phyloP scores from a whole-genome alignment of 2,797 vertebrate species.

The Ctenochaetus hawaiiensis region DNA sequence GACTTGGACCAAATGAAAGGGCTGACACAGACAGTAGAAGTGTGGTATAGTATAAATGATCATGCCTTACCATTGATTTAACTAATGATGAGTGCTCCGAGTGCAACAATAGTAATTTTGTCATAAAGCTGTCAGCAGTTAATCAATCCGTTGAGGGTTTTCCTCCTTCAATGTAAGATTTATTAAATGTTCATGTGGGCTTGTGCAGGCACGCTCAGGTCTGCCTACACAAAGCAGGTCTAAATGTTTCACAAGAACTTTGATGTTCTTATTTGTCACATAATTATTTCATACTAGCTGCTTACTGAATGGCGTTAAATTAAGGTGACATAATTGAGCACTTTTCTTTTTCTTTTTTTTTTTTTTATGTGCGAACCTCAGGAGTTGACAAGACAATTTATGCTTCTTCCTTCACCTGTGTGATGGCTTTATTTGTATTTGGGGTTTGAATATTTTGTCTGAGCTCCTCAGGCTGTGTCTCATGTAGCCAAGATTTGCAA shows the following conservation, averaged over 20 bases:
- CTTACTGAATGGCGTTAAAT: constrained; percentile 51
- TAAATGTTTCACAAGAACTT: constrained; percentile 76
- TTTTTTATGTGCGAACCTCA: constrained; percentile 22
- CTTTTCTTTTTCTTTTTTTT: constrained; percentile 5
- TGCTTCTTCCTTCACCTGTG: constrained; percentile 56
- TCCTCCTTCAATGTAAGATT: constrained; percentile 89
- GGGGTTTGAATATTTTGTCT: constrained; percentile 75
- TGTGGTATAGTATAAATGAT: constrained; percentile 83
- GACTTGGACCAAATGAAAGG: constrained; percentile 80
- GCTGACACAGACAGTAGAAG: constrained; percentile 71
- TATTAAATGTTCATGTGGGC: constrained; percentile 88
- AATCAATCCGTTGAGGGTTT: constrained; percentile 90
- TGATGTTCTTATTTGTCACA: constrained; percentile 81
- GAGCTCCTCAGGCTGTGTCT: constrained; percentile 81
- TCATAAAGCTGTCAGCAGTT: constrained; percentile 92
- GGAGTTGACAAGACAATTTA: constrained; percentile 63
- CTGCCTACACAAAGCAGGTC: constrained; percentile 84
- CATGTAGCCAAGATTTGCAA: constrained; percentile 80
- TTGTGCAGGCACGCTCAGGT: constrained; percentile 86
- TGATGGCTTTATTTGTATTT: constrained; percentile 54
- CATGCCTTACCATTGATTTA: constrained; percentile 85
- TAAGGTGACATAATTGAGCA: constrained; percentile 67
- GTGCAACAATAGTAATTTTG: constrained; percentile 90
- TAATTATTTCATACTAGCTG: constrained; percentile 77
- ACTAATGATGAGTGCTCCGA: constrained; percentile 88